Evolutionary conservation across 2,888 invertebrate species (phyloP), one percentile per base, ranked within the genome.

Genomic region (Platycheirus rosarum): DNA sequence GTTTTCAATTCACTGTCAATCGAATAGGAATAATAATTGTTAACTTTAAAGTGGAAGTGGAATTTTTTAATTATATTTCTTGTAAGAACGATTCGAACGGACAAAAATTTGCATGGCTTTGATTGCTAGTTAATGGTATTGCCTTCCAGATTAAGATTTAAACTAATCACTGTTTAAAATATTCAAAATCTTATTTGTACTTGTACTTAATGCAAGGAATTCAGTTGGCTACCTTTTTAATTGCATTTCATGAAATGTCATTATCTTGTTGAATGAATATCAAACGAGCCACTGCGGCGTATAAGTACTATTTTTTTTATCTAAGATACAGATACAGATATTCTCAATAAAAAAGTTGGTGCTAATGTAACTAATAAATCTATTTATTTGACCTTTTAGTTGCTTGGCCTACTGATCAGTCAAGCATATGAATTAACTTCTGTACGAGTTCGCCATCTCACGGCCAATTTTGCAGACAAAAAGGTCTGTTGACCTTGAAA

Each of bases 401-500:
- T n/a, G n/a, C n/a, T n/a, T 11, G 7, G 35, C 1, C 23, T 65
- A 8, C 37, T 40, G 57, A 40, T 40, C 57, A 57, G 23, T 40
- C 40, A 40, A 57, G 23, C 40, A 23, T 14, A 9, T 5, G n/a
- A 55, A 13, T 37, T 14, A 35, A 13, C 18, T 37, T 2, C 7
- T 9, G 26, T 18, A n/a, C n/a, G 11, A 46, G 26, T 11, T 48
- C 32, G 35, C 35, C 32, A 48, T 63, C 29, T 37, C 48, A n/a
- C 35, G 37, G 11, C 23, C 20, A 62, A 32, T 13, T 46, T 46
- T 35, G 29, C 1, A 13, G 13, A 35, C 46, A 26, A 49, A 65
- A 63, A 48, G 6, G 20, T 9, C 6, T 5, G 6, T 16, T 26
- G 48, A 57, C 57, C 57, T 65, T 65, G 49, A 49, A 37, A 49